Evolutionary conservation across 2,113 vertebrate genomes (phyloP).

Genomic region (Amazona vittata): DNA sequence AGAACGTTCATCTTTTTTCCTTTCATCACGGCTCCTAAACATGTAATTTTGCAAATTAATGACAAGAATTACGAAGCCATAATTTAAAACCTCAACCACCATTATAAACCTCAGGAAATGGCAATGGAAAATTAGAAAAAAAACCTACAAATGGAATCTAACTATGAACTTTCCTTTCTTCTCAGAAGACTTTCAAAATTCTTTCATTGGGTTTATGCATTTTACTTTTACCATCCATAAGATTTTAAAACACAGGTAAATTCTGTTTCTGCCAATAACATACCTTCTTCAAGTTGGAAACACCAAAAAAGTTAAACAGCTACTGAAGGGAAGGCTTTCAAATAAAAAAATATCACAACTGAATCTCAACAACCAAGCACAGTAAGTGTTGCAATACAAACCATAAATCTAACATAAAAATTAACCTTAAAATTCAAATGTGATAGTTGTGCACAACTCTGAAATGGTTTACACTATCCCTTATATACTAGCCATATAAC

Average conservation of each 20-base stretch:
- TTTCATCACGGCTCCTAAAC: slow-evolving; percentile 91
- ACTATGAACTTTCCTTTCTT: neutral
- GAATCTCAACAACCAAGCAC: neutral
- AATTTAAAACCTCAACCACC: neutral
- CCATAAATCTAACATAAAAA: neutral
- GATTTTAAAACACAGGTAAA: neutral
- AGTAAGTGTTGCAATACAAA: neutral
- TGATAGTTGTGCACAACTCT: neutral
- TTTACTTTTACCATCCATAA: neutral
- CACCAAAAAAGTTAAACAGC: neutral
- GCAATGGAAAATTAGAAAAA: neutral
- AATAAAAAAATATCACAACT: neutral
- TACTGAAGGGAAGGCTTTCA: neutral
- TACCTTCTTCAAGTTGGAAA: neutral
- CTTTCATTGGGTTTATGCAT: neutral
- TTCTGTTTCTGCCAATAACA: neutral
- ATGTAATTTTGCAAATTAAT: neutral
- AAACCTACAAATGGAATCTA: neutral
- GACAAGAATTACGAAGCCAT: neutral
- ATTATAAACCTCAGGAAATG: neutral
- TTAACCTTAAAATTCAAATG: neutral
- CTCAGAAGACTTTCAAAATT: neutral
- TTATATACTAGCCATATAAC: fast-evolving
- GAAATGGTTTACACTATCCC: neutral
- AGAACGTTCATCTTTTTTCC: slow-evolving; percentile 94